Conservation (phyloP, 2,797 vertebrate species). For the Phoxinus dragarum region DNA sequence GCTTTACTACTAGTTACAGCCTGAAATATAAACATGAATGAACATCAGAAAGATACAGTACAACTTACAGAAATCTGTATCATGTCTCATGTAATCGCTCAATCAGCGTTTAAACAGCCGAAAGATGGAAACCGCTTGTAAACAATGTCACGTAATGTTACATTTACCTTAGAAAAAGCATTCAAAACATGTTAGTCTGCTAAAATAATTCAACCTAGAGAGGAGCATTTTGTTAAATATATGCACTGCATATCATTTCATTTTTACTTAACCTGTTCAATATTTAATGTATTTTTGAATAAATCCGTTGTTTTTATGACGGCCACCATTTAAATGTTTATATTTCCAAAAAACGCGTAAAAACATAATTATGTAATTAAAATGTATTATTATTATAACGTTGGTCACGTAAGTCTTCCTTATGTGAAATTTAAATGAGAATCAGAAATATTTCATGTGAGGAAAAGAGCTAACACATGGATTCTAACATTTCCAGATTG, state of each 20-base stretch:
- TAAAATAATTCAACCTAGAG: neutral
- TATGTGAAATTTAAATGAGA: neutral
- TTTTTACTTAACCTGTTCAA: neutral
- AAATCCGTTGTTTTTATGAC: no score
- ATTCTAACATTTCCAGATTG: conserved; percentile 17
- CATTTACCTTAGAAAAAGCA: neutral
- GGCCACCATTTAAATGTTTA: neutral
- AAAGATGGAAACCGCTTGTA: no score
- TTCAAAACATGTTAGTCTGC: neutral
- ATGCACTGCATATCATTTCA: neutral
- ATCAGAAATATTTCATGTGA: neutral
- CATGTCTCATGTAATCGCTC: neutral
- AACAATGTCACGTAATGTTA: neutral
- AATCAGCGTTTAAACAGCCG: neutral
- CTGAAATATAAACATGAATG: neutral
- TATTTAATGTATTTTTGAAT: neutral
- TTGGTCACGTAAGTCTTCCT: neutral
- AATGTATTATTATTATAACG: neutral
- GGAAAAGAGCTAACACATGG: neutral
- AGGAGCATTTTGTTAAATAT: no score
- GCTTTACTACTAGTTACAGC: neutral
- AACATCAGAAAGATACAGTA: neutral
- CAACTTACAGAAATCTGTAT: neutral
- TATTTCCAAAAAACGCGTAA: neutral
- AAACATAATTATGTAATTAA: neutral